Conservation (phyloP, 2,113 vertebrate species). For the Halcyon malimbica region DNA sequence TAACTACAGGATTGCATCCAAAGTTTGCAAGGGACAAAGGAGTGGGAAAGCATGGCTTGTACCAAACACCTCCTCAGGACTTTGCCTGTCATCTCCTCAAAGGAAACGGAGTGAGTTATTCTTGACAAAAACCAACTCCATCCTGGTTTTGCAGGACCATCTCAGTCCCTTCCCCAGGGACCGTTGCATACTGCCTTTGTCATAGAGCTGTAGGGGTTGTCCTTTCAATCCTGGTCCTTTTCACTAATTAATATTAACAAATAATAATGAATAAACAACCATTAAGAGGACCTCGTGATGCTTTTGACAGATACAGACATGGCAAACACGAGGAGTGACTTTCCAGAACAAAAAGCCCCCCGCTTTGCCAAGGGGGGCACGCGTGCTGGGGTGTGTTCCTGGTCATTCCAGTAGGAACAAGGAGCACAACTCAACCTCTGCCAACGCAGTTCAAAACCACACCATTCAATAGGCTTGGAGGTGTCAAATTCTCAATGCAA, state of each 20-base stretch:
- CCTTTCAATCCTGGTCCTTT: not conserved
- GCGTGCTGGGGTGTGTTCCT: not conserved
- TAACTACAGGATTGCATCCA: not conserved
- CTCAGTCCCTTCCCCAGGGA: not conserved
- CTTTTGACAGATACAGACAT: not conserved
- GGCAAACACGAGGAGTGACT: fast-evolving
- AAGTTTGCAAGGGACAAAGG: not conserved
- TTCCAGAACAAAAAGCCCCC: not conserved
- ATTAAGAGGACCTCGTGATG: not conserved
- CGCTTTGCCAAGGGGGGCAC: fast-evolving
- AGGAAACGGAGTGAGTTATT: not conserved
- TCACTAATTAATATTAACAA: not conserved
- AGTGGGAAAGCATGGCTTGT: fast-evolving
- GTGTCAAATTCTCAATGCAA: not conserved
- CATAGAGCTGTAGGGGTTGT: not conserved
- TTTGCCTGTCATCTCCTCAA: not conserved
- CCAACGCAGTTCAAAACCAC: not conserved
- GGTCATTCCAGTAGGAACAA: not conserved
- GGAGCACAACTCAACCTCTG: not conserved
- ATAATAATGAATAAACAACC: not conserved
- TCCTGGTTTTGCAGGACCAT: not conserved
- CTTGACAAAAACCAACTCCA: not conserved
- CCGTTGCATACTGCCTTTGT: fast-evolving
- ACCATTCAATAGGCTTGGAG: not conserved
- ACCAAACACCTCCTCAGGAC: not conserved